These are phyloP conservation scores for Xiphorhynchus erythropygius DNA, from an alignment of 2,797 vertebrate genomes.

Conservation along the genomic window DNA sequence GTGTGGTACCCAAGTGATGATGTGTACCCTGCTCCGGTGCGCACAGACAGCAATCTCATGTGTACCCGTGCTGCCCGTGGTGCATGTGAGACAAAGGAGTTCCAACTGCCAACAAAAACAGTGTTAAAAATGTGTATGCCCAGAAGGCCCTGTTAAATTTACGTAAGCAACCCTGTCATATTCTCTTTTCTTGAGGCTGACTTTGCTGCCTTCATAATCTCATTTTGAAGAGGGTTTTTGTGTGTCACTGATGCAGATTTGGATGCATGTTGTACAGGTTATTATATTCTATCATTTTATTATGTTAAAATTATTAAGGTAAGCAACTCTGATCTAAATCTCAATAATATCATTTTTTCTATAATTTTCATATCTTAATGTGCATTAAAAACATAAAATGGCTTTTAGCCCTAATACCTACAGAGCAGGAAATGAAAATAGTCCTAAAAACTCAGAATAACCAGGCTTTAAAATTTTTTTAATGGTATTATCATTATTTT, in stretches of 20 bases:
- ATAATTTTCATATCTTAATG: background rate
- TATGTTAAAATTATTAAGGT: background rate
- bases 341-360: background rate
- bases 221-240: background rate
- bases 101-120: background rate
- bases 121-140: background rate
- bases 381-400: background rate
- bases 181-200: background rate
- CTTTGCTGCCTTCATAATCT: background rate
- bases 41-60: background rate
- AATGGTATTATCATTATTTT: background rate
- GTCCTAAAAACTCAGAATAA: background rate
- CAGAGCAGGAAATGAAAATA: accelerated
- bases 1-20: accelerated
- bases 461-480: background rate
- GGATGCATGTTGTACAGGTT: background rate
- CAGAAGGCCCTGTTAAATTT: background rate
- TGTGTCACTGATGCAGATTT: background rate
- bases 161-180: background rate
- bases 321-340: background rate
- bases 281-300: background rate
- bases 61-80: background rate
- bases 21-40: accelerated
- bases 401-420: background rate
- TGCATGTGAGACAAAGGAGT: background rate